These are phyloP conservation scores for Selene dorsalis DNA, from an alignment of 2,797 vertebrate genomes.

Conservation along the genomic window DNA sequence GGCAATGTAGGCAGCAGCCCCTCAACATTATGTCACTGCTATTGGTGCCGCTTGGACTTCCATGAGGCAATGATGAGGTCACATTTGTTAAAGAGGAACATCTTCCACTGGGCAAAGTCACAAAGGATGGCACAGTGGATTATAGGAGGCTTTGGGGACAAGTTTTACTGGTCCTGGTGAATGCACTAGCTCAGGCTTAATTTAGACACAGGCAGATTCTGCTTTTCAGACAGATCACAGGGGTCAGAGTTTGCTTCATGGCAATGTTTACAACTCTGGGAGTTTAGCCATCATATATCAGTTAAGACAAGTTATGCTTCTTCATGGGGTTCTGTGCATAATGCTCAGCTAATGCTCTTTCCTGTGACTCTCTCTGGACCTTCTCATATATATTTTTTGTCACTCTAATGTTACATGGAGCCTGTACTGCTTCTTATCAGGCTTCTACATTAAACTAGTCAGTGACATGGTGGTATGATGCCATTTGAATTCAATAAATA, in stretches of 20 bases:
- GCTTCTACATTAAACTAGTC: too few species aligned
- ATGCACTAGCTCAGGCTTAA: constrained; percentile 1
- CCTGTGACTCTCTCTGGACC: background rate
- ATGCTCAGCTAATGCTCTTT: too few species aligned
- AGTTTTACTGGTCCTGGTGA: constrained; percentile 13
- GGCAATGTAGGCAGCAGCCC: constrained; percentile 68
- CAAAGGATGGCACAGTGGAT: constrained; percentile 50
- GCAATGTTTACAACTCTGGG: background rate
- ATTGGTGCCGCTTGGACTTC: constrained; percentile 68
- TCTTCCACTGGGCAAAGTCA: constrained; percentile 83
- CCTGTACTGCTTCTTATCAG: background rate
- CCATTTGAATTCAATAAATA: too few species aligned
- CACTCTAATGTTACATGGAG: too few species aligned
- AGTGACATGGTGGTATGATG: too few species aligned
- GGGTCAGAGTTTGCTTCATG: background rate
- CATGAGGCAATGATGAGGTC: constrained; percentile 75
- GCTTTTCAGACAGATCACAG: background rate
- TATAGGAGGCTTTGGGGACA: constrained; percentile 43
- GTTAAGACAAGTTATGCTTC: background rate
- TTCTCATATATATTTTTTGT: too few species aligned
- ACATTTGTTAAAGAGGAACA: constrained; percentile 74
- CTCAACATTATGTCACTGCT: constrained; percentile 66
- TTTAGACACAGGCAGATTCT: background rate
- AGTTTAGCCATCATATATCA: background rate
- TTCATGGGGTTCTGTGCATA: background rate